Base-by-base conservation (phyloP, 2,113 vertebrate species). In the Thymallus thymallus region DNA sequence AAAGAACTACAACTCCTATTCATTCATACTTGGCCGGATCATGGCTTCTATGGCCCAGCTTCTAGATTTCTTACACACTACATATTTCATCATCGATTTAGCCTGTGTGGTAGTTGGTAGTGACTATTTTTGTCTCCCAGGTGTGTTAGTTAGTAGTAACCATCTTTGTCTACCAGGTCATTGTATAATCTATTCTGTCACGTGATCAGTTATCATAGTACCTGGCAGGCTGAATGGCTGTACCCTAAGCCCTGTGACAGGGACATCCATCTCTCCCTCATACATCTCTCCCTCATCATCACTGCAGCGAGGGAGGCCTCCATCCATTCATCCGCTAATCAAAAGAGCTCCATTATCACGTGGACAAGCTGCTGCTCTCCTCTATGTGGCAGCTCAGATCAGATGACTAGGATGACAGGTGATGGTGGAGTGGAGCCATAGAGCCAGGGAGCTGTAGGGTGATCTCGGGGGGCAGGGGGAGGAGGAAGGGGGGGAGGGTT, bases 281-380 rank as follows among this genome's bases (percentile, higher is more conserved):
- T 41, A 6, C 7, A 41, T 41, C 35, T 41, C 35, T 86, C 35
- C 61, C 61, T 22, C 56, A 22, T 51, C 18, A 60, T 22, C 56
- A 60, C 56, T 60, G 56, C n/a, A 60, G 56, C 56, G n/a, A 60
- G 77, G 87, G 76, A 78, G 75, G 74, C 82, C 80, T 12, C 75
- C 35, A 77, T 9, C 66, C 63, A 73, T 7, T 80, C n/a, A 72
- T 55, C 29, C 16, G 82, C 90, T 92, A 91, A 93, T 92, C 88
- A 92, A 91, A 92, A 88, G 82, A 78, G 84, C 74, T 82, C 80
- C 83, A 84, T 90, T 91, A 85, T 90, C 63, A n/a, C 68, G 81
- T 29, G 1, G 73, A 60, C 18, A 69, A 68, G 77, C 73, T 69
- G 73, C 75, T 73, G 83, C 75, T 87, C 71, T 77, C 77, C 67